Conservation (phyloP, 2,113 vertebrate genomes). For the Centrocercus urophasianus region DNA sequence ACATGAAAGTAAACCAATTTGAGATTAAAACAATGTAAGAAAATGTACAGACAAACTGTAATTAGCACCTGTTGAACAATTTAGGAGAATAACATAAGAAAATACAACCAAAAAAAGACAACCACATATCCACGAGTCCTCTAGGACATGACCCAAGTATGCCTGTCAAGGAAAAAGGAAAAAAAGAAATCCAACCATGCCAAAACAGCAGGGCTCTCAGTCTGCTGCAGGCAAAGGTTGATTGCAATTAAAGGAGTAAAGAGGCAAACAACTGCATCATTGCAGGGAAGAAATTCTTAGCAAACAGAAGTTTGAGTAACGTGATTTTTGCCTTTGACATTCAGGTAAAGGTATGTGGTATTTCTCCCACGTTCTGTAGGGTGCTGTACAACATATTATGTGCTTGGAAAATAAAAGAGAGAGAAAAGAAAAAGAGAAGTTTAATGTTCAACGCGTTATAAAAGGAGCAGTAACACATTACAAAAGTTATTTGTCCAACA, state of each 20-base stretch:
- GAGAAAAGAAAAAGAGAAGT: too few relatives aligned
- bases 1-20: neutral
- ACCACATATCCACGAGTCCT: neutral
- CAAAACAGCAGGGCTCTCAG: neutral
- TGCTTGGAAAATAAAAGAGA: neutral
- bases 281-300: neutral
- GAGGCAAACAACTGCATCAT: neutral
- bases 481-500: neutral
- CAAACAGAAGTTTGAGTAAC: neutral
- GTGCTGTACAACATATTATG: neutral
- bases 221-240: neutral
- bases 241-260: neutral
- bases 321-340: neutral
- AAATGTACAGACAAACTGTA: neutral
- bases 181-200: neutral
- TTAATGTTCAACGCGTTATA: neutral
- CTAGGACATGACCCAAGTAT: neutral
- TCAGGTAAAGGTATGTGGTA: neutral
- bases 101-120: neutral
- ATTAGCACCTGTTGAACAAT: neutral
- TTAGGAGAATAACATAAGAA: neutral
- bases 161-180: neutral
- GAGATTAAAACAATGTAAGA: neutral
- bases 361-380: neutral
- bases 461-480: neutral